Base-by-base conservation (phyloP, 2,797 vertebrate genomes). In the Aselliscus stoliczkanus region DNA sequence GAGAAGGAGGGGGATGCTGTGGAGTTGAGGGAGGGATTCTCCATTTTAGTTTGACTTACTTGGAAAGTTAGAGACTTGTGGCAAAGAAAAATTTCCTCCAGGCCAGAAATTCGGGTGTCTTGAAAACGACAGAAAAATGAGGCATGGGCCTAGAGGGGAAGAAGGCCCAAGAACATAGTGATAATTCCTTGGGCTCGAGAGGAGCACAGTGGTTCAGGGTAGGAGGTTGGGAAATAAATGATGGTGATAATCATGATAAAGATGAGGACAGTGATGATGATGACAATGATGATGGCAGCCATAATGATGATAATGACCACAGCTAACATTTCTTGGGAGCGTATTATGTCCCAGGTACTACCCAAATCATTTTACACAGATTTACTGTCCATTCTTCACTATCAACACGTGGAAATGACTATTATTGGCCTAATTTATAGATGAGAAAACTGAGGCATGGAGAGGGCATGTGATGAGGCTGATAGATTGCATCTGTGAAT, bases 81-180 rank as follows among this genome's bases (percentile, higher is more conserved):
- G 37, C 76, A 62, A 62, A 23, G n/a, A n/a, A 73, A 92, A 39
- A 29, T 37, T 70, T 42, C 47, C 39, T 58, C 37, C 18, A 44
- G 12, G 52, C 62, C 23, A 81, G 83, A 47, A 62, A 84, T 65
- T 50, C 37, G 56, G 44, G 56, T 4, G 9, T 67, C 81, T 72
- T 77, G 56, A 62, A 86, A 82, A 65, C 2, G 15, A 58, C 64
- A 75, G 75, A 44, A 77, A 75, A 88, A 82, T 3, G 56, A 88
- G 72, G 21, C n/a, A 9, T 0, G 20, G 52, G 23, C 25, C 25
- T 31, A 31, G 27, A 77, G 50, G 54, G 27, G n/a, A 60, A 31
- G n/a, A 29, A n/a, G 70, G 23, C 5, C n/a, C 10, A 17, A 20
- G 52, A 14, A 11, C 1, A 37, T 0, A 3, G 23, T 0, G 60